Conservation (phyloP, 92 coral and sea anemone genomes). For the Parazoanthus atlanticus region DNA sequence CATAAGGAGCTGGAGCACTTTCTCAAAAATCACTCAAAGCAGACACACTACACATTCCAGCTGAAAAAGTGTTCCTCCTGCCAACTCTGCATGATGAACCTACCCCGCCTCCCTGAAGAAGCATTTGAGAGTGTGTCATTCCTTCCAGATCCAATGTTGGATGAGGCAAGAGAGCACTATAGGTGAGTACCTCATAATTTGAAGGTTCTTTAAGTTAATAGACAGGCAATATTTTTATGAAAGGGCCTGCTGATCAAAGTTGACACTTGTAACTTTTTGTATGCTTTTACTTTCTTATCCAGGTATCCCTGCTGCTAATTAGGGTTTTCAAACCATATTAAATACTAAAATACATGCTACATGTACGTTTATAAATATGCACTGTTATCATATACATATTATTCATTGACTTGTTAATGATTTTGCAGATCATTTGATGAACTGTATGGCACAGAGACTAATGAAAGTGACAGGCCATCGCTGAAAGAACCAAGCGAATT, state of each 20-base stretch:
- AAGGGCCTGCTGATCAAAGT: too few species aligned
- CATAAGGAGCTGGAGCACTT: conserved; percentile 11
- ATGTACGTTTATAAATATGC: too few species aligned
- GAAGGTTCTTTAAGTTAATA: too few species aligned
- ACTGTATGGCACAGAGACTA: conserved; percentile 14
- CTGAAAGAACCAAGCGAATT: neutral
- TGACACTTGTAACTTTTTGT: too few species aligned
- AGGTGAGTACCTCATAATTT: conserved; percentile 1
- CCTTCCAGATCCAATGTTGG: conserved; percentile 50
- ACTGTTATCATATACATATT: neutral
- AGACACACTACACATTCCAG: conserved; percentile 45
- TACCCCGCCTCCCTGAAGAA: conserved; percentile 33
- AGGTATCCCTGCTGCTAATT: too few species aligned
- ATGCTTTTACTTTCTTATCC: too few species aligned
- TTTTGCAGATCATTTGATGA: neutral
- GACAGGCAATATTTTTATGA: too few species aligned
- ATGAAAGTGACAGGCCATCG: conserved; percentile 30
- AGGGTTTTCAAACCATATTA: too few species aligned
- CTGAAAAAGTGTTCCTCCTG: conserved; percentile 42
- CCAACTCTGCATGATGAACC: neutral
- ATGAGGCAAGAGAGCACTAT: conserved; percentile 29
- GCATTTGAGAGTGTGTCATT: conserved; percentile 22
- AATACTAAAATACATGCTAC: too few species aligned
- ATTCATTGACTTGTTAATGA: neutral
- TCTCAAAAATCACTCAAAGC: neutral